Conservation (phyloP, 2,113 vertebrate genomes). For the Pelodiscus sinensis region DNA sequence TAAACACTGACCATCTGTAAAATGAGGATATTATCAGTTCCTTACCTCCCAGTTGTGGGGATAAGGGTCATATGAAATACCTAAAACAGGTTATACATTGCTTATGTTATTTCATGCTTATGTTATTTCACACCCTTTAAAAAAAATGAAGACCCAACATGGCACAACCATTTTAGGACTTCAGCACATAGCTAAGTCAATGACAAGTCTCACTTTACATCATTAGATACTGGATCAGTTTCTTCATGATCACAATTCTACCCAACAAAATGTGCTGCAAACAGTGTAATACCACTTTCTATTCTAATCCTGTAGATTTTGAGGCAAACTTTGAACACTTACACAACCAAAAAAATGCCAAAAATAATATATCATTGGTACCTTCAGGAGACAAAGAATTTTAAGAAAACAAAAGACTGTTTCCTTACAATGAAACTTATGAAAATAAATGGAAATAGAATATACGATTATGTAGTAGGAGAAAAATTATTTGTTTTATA, state of each 20-base stretch:
- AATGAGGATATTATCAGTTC: neutral
- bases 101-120: neutral
- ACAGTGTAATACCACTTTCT: neutral
- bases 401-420: neutral
- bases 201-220: neutral
- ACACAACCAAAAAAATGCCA: neutral
- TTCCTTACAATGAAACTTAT: neutral
- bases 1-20: neutral
- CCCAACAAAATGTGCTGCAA: neutral
- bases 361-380: neutral
- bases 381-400: neutral
- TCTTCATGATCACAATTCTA: neutral
- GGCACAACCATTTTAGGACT: neutral
- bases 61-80: neutral
- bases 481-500: neutral
- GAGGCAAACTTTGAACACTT: neutral
- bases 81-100: neutral
- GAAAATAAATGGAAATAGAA: neutral
- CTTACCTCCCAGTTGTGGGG: neutral
- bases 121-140: neutral
- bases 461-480: neutral
- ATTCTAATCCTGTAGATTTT: neutral
- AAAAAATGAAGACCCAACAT: neutral
- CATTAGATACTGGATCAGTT: neutral
- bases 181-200: neutral